These are phyloP conservation scores for Molothrus ater DNA, from an alignment of 2,797 vertebrate species.

Conservation along the genomic window DNA sequence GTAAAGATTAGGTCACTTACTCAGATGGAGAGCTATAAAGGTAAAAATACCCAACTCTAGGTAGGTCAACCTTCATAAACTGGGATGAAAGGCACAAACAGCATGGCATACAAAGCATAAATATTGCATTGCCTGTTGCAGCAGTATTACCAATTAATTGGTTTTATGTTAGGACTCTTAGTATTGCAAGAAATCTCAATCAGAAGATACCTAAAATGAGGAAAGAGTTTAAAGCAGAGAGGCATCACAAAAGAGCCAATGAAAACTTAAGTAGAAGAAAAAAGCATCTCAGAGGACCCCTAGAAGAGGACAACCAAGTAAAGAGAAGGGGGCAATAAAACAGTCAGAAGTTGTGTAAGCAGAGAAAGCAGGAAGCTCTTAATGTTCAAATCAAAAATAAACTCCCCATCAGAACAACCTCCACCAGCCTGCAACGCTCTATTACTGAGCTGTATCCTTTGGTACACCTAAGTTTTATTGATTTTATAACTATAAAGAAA, in stretches of 20 bases:
- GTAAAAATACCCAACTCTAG: not conserved
- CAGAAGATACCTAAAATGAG: not conserved
- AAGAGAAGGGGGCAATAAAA: not conserved
- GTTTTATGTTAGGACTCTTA: not conserved
- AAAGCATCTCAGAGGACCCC: not conserved
- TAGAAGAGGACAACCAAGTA: not conserved
- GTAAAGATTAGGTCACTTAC: not conserved
- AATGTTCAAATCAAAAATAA: conserved; percentile 13
- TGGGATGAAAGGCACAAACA: not conserved
- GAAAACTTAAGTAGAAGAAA: not conserved
- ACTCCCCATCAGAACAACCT: not conserved
- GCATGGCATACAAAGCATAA: not conserved
- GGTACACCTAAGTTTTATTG: conserved; percentile 26
- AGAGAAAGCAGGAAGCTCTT: not conserved
- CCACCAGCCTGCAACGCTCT: not conserved
- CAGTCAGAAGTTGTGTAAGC: not conserved
- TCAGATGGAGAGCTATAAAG: not conserved
- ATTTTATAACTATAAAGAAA: conserved; percentile 46
- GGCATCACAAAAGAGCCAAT: not conserved
- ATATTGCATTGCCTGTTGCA: not conserved
- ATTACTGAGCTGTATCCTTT: not conserved
- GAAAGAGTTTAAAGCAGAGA: not conserved
- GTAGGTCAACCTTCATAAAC: not conserved
- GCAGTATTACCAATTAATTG: not conserved
- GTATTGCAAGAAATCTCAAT: not conserved